Evolutionary conservation across 2,888 invertebrate genomes (phyloP).

Genomic region (Trichogramma evanescens): DNA sequence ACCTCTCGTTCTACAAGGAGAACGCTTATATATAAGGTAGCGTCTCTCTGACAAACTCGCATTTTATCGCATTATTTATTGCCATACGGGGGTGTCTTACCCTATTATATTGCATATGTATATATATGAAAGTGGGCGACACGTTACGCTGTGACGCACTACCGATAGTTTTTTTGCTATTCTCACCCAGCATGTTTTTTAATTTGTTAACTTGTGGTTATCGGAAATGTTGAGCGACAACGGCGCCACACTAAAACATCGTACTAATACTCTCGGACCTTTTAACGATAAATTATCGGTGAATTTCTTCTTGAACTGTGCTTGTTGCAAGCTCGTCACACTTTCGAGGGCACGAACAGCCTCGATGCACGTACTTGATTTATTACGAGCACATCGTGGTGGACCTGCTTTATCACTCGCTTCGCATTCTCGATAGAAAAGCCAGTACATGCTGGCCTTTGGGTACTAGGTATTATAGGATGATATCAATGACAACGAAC

Average conservation of each 20-base stretch:
- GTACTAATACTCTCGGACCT: too few relatives aligned
- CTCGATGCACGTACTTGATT: conserved; percentile 42
- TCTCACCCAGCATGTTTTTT: neutral
- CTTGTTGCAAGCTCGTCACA: too few relatives aligned
- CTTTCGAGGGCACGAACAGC: too few relatives aligned
- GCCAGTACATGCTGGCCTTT: conserved; percentile 18
- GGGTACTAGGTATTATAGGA: conserved; percentile 46
- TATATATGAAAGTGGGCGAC: conserved; percentile 9
- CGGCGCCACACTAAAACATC: too few relatives aligned
- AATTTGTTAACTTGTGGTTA: too few relatives aligned
- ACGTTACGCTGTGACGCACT: neutral
- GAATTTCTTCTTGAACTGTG: too few relatives aligned
- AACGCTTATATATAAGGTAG: too few relatives aligned
- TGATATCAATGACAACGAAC: conserved; percentile 32
- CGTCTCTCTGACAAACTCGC: conserved; percentile 43
- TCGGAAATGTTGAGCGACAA: too few relatives aligned
- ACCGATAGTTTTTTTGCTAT: neutral
- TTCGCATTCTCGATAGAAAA: too few relatives aligned
- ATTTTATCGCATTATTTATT: conserved; percentile 49
- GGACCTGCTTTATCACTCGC: conserved; percentile 38
- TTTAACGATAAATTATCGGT: too few relatives aligned
- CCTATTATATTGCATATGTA: conserved; percentile 17
- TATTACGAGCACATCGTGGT: conserved; percentile 41
- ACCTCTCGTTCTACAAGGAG: too few relatives aligned
- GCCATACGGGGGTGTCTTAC: conserved; percentile 33